These are phyloP conservation scores for Toxostoma redivivum DNA, from an alignment of 2,113 vertebrate species.

Conservation along the genomic window DNA sequence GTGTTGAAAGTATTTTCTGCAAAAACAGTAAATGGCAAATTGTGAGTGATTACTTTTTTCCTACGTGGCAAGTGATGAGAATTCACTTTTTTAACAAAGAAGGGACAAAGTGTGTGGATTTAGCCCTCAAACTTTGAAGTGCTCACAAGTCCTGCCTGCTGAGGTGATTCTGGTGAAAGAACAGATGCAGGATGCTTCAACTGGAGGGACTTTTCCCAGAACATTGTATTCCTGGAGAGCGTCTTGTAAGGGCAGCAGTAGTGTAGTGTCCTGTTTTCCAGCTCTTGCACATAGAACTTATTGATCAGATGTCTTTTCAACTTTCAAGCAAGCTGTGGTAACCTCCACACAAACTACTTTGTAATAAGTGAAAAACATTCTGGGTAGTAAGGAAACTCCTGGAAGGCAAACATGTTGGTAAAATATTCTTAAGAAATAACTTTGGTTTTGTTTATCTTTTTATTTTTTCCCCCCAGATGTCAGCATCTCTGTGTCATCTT, in stretches of 20 bases:
- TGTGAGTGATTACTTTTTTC: too few species aligned
- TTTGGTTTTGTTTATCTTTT: background rate
- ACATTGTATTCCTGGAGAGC: background rate
- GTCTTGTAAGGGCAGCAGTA: background rate
- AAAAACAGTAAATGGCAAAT: background rate
- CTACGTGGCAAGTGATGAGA: too few species aligned
- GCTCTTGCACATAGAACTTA: background rate
- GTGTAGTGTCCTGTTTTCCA: accelerated
- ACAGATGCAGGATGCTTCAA: background rate
- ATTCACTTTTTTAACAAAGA: background rate
- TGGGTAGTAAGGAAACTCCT: background rate
- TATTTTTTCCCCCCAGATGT: slow-evolving; percentile 62
- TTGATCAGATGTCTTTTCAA: background rate
- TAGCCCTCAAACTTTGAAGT: background rate
- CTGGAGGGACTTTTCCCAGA: background rate
- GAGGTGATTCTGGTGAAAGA: accelerated
- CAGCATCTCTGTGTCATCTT: slow-evolving; percentile 53
- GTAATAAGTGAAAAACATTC: background rate
- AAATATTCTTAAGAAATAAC: background rate
- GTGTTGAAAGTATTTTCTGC: background rate
- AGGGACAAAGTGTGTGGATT: background rate
- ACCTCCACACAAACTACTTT: background rate
- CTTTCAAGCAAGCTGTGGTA: background rate
- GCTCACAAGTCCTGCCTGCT: background rate
- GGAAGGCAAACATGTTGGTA: background rate